A percentile compares a stretch with the other conserved stretches of the same genome.
Conservation (phyloP, 2,888 invertebrate genomes). For the Lomographa bimaculata region DNA sequence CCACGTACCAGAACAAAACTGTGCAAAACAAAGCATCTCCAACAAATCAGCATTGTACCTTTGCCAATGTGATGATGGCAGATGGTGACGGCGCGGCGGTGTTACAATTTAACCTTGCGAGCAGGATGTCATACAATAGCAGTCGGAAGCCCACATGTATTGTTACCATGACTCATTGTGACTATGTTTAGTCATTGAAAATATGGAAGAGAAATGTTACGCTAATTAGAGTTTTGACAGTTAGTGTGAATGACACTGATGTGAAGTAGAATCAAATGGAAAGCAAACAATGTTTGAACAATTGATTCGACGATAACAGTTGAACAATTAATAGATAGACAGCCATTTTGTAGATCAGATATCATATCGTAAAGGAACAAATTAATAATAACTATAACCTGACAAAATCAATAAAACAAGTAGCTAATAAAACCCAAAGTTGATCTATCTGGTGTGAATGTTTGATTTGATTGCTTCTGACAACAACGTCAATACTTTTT, state of each 20-base stretch:
- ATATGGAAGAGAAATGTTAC: slow-evolving; percentile 9
- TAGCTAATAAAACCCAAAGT: no score
- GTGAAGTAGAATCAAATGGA: no score
- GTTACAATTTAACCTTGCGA: slow-evolving; percentile 28
- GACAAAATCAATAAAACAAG: no score
- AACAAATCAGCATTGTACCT: slow-evolving; percentile 15
- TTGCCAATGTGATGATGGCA: slow-evolving; percentile 16
- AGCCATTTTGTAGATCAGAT: no score
- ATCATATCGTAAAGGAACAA: no score
- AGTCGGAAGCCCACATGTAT: slow-evolving; percentile 17
- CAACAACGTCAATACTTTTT: no score
- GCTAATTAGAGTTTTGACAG: slow-evolving; percentile 1
- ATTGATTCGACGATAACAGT: no score
- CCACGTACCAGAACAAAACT: slow-evolving; percentile 12
- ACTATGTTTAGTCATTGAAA: slow-evolving; percentile 13
- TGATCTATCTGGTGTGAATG: no score
- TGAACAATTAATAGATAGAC: no score
- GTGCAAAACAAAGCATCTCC: slow-evolving; percentile 18
- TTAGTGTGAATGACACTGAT: not conserved
- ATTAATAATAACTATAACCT: no score
- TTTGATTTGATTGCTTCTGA: no score
- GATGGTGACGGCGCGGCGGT: slow-evolving; percentile 11
- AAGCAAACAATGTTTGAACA: no score
- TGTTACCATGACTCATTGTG: slow-evolving; percentile 19
- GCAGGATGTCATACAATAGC: slow-evolving; percentile 29